Base-by-base conservation (phyloP, 2,888 invertebrate genomes). In the Sicus ferrugineus region DNA sequence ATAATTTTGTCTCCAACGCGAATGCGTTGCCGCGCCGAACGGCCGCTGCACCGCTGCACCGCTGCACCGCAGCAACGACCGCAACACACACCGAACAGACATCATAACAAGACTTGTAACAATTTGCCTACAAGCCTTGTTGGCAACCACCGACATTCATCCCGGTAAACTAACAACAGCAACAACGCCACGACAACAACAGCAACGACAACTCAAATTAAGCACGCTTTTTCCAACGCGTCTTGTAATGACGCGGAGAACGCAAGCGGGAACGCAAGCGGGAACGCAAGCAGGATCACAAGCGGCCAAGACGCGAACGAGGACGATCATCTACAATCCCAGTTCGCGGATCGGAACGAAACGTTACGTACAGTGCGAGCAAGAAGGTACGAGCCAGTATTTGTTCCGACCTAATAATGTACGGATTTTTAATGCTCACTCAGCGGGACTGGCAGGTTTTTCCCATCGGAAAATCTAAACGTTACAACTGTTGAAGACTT, bases 1-100 rank as follows among this genome's bases (percentile, higher is more conserved):
- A 80, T 80, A 80, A 80, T 80, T 80, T 80, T 79, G 80, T 80
- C 77, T 77, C 78, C 79, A 77, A 21, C 67, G 46, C 30, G 7
- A 21, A 38, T 7, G 19, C 46, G 56, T 46, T 42, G 38, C 26
- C 42, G 30, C 21, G 23, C 11, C 2, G 48, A 19, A 30, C 9
- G n/a, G 19, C 28, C 14, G 30, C 34, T 6, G 50, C 23, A 34
- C 21, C 6, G 30, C 52, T 38, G 54, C 28, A 14, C 5, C n/a
- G 70, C 66, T 68, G 70, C 48, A 52, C 50, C 52, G 31, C 46
- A 34, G 54, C 46, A 63, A 42, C 67, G 28, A 14, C 11, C 26
- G 28, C 52, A 52, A 54, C 54, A 26, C 48, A 26, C 58, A 67
- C 26, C 26, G 71, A 70, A 69, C 70, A 74, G 67, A 67, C 72